Evolutionary conservation across 2,113 vertebrate genomes (phyloP).

Genomic region (Accipiter cooperii): DNA sequence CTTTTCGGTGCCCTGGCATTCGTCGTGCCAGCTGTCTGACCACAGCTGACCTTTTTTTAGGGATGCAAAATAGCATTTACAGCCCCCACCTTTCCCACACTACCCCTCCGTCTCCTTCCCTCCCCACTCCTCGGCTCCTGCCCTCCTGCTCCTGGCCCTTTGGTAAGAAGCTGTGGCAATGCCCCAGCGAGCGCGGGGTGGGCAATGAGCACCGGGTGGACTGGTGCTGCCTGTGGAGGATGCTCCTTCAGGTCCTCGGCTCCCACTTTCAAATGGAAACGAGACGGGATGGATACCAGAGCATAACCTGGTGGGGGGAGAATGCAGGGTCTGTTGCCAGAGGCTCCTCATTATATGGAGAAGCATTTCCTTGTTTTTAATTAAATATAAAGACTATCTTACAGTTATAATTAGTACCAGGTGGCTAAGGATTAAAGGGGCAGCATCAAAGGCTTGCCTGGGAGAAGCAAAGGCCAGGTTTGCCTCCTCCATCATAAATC

Average conservation of each 20-base stretch:
- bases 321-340: not conserved
- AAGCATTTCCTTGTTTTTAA: slow-evolving; percentile 36
- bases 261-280: fast-evolving
- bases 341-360: not conserved
- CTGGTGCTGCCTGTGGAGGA: fast-evolving
- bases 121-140: not conserved
- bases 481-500: slow-evolving; percentile 14
- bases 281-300: not conserved
- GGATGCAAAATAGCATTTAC: not conserved
- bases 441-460: slow-evolving; percentile 31
- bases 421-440: slow-evolving; percentile 37
- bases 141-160: too few relatives aligned
- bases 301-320: not conserved
- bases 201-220: not conserved
- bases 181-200: fast-evolving
- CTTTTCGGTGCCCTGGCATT: not conserved
- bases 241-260: not conserved
- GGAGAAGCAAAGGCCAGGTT: not conserved
- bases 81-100: not conserved
- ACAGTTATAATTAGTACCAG: slow-evolving; percentile 22
- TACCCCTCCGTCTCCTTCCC: not conserved
- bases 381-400: slow-evolving; percentile 35
- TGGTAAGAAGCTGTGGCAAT: not conserved
- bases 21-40: fast-evolving
- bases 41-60: not conserved